phyloP scores from a whole-genome alignment of 1,140 invertebrate genomes.

The Metopolophium dirhodum region DNA sequence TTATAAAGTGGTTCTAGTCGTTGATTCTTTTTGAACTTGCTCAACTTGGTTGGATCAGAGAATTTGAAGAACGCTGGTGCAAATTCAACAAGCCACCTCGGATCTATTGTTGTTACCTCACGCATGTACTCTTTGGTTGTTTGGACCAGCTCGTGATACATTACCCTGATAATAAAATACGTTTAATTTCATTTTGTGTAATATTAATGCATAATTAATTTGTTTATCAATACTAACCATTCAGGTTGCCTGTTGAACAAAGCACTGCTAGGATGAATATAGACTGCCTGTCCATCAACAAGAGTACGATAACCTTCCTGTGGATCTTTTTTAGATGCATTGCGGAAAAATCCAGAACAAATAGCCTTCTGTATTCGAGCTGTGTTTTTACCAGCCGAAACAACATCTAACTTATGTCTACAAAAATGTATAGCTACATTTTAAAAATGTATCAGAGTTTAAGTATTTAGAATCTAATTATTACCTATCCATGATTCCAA shows the following conservation, averaged over 20 bases:
- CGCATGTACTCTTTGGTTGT: conserved; percentile 99
- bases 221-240: conserved; percentile 70
- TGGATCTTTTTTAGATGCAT: conserved; percentile 98
- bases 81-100: conserved; percentile 99
- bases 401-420: conserved; percentile 95
- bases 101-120: conserved; percentile 98
- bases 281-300: conserved; percentile 97
- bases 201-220: neutral
- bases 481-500: conserved; percentile 96
- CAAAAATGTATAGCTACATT: conserved; percentile 58
- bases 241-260: conserved; percentile 98
- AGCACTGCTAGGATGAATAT: conserved; percentile 98
- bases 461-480: neutral
- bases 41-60: conserved; percentile 98
- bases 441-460: neutral
- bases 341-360: conserved; percentile 98
- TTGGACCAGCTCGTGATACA: conserved; percentile 98
- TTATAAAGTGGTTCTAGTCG: conserved; percentile 97
- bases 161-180: conserved; percentile 75
- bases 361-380: conserved; percentile 97
- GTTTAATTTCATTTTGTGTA: neutral
- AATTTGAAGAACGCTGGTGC: conserved; percentile 99
- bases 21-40: conserved; percentile 99
- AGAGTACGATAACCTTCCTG: conserved; percentile 98
- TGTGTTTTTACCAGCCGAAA: conserved; percentile 94